Base-by-base conservation (phyloP, 2,113 vertebrate genomes). In the Peromyscus polionotus region DNA sequence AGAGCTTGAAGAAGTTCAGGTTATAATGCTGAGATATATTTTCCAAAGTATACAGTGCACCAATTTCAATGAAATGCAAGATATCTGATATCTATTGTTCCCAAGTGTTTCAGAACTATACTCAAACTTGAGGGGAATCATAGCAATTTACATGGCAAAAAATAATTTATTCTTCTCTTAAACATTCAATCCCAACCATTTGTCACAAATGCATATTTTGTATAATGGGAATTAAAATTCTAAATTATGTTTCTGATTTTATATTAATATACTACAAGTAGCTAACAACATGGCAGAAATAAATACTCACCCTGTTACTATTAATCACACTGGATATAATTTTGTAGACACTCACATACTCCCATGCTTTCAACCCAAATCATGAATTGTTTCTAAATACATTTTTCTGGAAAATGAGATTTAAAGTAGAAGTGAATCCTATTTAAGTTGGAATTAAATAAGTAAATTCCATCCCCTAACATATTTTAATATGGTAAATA, bases 351-450 rank as follows among this genome's bases (percentile, higher is more conserved):
- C 7, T 80, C n/a, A 88, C 20, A 39, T 2, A 45, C 5, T 3
- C 8, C 77, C 39, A 72, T 48, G 51, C 20, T 12, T 68, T 79
- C 36, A 72, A 4, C 86, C 3, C 5, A 12, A 89, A 80, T 67
- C 85, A 65, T 84, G 22, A 89, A 87, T 28, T 89, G 3, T 61
- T 0, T 61, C 77, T 81, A 94, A 65, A 7, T 28, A 87, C 3
- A 48, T 90, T 93, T 54, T 65, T 90, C 36, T 86, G 65, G 14
- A 95, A 76, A 85, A 48, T 93, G 45, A 84, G 17, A 93, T 7
- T 81, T 86, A 68, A 96, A 86, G 61, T 57, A 77, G 1, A 91
- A 93, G 39, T 94, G 42, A 72, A 96, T 51, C 61, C 63, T 73
- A 81, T 80, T 3, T 39, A 88, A 63, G 17, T 39, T 57, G 7